These are phyloP conservation scores for Vespertilio murinus DNA, from an alignment of 2,797 vertebrate species.

Conservation along the genomic window DNA sequence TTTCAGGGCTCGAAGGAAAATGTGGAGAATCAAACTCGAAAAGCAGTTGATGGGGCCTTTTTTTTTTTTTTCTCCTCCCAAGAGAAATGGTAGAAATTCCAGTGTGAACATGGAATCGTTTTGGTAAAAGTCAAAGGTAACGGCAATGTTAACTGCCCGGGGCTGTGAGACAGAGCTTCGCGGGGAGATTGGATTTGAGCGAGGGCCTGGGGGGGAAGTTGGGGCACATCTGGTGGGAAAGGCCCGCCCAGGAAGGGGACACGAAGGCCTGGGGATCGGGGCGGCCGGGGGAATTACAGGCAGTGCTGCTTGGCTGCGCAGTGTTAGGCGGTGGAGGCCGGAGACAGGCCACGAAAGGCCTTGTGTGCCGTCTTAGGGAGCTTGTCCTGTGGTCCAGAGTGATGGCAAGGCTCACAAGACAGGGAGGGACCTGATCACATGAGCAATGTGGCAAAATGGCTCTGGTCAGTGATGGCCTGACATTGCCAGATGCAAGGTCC, in stretches of 20 bases:
- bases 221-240: not conserved
- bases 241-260: not conserved
- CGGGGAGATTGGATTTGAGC: not conserved
- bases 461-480: not conserved
- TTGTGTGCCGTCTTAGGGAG: not conserved
- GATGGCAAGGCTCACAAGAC: not conserved
- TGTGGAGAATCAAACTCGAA: constrained; percentile 13
- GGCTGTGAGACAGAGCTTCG: not conserved
- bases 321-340: not conserved
- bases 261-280: not conserved
- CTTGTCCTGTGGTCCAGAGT: not conserved
- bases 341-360: not conserved
- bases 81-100: constrained; percentile 39
- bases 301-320: not conserved
- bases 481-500: not conserved
- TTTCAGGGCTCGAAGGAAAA: constrained; percentile 33
- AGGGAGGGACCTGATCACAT: not conserved
- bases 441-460: not conserved
- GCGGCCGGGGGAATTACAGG: not conserved
- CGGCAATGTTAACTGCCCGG: constrained; percentile 27
- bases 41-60: not conserved
- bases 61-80: not conserved
- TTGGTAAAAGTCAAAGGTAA: constrained; percentile 49
- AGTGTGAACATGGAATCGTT: constrained; percentile 39
- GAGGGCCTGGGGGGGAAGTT: not conserved